Conservation (phyloP, 2,113 vertebrate species). For the Mormoops blainvillei region DNA sequence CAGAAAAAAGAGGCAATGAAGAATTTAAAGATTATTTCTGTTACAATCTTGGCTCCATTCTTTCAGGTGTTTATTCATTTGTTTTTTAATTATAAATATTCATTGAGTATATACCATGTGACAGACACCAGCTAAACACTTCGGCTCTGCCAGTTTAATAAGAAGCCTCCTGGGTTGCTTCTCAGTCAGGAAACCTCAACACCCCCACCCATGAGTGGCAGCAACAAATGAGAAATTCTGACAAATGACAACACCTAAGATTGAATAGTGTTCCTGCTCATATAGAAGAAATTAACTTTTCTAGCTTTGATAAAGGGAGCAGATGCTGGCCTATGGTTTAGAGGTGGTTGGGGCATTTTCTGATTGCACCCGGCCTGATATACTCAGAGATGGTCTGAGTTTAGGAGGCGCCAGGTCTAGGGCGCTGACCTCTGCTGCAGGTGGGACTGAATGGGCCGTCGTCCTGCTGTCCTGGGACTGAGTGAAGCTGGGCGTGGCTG, state of each 20-base stretch:
- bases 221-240: background rate
- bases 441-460: background rate
- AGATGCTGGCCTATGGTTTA: background rate
- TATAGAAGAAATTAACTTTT: background rate
- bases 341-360: background rate
- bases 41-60: background rate
- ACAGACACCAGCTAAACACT: background rate
- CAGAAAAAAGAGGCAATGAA: background rate
- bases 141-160: background rate
- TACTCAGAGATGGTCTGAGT: background rate
- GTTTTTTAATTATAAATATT: background rate
- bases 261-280: background rate
- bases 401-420: background rate
- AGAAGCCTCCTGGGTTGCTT: background rate
- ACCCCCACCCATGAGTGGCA: background rate
- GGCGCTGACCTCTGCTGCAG: background rate
- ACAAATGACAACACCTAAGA: background rate
- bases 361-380: background rate
- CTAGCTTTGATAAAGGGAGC: background rate
- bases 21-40: background rate
- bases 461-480: no score
- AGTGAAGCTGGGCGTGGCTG: background rate
- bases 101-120: background rate
- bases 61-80: background rate
- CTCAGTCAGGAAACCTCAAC: background rate